These are phyloP conservation scores for Lasioglossum baleicum DNA, from an alignment of 1,140 invertebrate genomes.

Conservation along the genomic window DNA sequence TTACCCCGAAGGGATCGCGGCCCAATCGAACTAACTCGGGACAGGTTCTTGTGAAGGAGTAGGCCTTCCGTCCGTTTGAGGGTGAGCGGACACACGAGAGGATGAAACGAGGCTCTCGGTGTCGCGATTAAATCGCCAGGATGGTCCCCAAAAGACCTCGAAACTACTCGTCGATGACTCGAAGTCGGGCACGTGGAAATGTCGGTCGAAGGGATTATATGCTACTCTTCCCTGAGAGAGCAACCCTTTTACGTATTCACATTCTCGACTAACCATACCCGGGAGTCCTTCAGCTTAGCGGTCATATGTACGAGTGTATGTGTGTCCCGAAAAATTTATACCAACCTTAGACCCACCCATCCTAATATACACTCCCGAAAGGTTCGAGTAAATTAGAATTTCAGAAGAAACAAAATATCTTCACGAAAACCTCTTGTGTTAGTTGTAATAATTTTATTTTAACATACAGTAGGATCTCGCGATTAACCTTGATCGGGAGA, in stretches of 20 bases:
- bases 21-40: neutral
- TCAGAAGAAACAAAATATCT: too few relatives aligned
- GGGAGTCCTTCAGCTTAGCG: conserved; percentile 8
- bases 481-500: too few relatives aligned
- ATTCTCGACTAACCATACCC: neutral
- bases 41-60: neutral
- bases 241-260: conserved; percentile 59
- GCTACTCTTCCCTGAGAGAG: neutral
- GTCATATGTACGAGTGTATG: conserved; percentile 11
- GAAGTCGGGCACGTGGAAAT: conserved; percentile 52
- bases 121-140: conserved; percentile 11
- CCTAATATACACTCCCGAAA: too few relatives aligned
- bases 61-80: neutral
- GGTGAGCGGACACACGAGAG: neutral
- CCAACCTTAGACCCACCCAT: neutral
- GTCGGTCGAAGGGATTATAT: conserved; percentile 59
- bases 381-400: too few relatives aligned
- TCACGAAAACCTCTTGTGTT: too few relatives aligned
- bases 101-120: neutral
- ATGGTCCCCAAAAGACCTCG: conserved; percentile 34
- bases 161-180: conserved; percentile 38
- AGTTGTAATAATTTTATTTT: too few relatives aligned
- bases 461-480: too few relatives aligned
- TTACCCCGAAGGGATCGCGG: neutral
- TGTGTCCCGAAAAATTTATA: conserved; percentile 44